These are phyloP conservation scores for Merodon equestris DNA, from an alignment of 2,888 invertebrate genomes.

Conservation along the genomic window DNA sequence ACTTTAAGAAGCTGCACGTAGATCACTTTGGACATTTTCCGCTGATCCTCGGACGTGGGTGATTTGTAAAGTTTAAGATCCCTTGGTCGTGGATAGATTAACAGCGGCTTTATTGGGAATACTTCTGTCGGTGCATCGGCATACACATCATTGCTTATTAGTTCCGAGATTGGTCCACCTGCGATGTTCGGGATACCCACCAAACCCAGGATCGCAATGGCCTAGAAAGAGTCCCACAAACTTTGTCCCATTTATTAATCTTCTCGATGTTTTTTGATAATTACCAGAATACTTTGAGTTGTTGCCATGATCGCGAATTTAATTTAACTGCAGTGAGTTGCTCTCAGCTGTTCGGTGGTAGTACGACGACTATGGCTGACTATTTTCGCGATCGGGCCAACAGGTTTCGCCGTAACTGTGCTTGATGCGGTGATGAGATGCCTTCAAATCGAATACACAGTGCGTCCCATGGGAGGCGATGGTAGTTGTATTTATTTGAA, in stretches of 20 bases:
- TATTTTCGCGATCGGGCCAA: slow-evolving; percentile 35
- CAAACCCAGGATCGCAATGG: slow-evolving; percentile 1
- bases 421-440: slow-evolving; percentile 4
- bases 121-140: slow-evolving; percentile 73
- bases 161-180: slow-evolving; percentile 28
- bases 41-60: slow-evolving; percentile 21
- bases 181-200: too few relatives aligned
- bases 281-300: slow-evolving; percentile 33
- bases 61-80: slow-evolving; percentile 56
- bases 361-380: slow-evolving; percentile 36
- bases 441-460: slow-evolving; percentile 5
- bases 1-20: slow-evolving; percentile 73
- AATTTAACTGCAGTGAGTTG: slow-evolving; percentile 11
- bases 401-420: slow-evolving; percentile 24
- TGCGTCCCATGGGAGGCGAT: slow-evolving; percentile 14
- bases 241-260: background rate
- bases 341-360: slow-evolving; percentile 19
- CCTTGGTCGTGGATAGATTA: slow-evolving; percentile 72
- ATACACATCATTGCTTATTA: slow-evolving; percentile 41
- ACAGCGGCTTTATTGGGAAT: slow-evolving; percentile 73
- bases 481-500: background rate
- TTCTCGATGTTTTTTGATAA: background rate
- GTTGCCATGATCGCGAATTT: slow-evolving; percentile 27
- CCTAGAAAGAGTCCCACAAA: slow-evolving; percentile 20
- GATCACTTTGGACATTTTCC: slow-evolving; percentile 71